These are phyloP conservation scores for Troilus luridus DNA, from an alignment of 2,888 invertebrate genomes.

Conservation along the genomic window DNA sequence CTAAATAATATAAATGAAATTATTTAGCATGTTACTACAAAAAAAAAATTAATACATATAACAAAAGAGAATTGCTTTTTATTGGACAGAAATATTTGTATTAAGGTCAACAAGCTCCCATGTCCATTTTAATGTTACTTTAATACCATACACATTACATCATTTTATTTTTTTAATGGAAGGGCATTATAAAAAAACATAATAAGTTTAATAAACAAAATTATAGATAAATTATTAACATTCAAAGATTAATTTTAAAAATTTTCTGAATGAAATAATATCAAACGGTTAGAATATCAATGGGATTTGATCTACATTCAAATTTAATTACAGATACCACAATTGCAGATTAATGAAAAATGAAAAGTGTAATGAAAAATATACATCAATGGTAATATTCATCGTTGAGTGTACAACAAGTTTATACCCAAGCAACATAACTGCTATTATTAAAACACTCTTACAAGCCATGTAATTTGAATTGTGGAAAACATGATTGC, in stretches of 20 bases:
- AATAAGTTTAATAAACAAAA: not conserved
- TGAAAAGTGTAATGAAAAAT: not conserved
- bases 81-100: not conserved
- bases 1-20: not conserved
- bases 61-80: not conserved
- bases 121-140: not conserved
- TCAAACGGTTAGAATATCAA: not conserved
- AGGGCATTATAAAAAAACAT: not conserved
- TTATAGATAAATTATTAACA: not conserved
- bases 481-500: slow-evolving; percentile 13
- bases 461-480: slow-evolving; percentile 57
- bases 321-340: not conserved
- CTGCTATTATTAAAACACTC: slow-evolving; percentile 54
- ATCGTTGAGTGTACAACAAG: not conserved
- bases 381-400: not conserved
- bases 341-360: not conserved
- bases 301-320: not conserved
- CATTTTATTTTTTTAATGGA: not conserved
- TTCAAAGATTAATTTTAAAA: not conserved
- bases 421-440: not conserved
- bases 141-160: not conserved
- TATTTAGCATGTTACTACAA: not conserved
- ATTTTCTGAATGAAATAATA: not conserved
- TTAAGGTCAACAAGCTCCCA: not conserved
- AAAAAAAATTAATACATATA: not conserved